Base-by-base conservation (phyloP, 2,888 invertebrate genomes). In the Luperina nickerlii region DNA sequence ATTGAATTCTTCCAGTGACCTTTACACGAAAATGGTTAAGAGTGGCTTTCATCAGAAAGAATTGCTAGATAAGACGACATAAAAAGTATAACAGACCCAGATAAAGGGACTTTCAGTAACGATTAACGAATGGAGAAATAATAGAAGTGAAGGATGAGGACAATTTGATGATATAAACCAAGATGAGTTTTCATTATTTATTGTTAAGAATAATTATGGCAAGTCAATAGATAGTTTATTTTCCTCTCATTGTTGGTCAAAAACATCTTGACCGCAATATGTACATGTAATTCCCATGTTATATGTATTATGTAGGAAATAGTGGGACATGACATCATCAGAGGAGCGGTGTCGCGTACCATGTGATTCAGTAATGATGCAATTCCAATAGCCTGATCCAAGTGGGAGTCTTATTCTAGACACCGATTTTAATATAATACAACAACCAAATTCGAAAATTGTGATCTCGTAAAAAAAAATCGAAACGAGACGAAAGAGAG, bases 291-390 rank as follows among this genome's bases (percentile, higher is more conserved):
- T 80, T 72, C 70, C 38, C 71, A 87, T 79, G 66, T 57, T 78
- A 83, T 80, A 51, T 68, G 54, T 77, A 74, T 68, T 57, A 83
- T 83, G 48, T 76, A 66, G 87, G 74, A 79, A 84, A 82, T 87
- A 79, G 67, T 79, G 42, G 54, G 45, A 81, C 62, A 90, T 90
- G 90, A 87, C 89, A 89, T 89, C 89, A 89, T 67, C 80, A 76
- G 85, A 85, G 86, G 83, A 78, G 78, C 76, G 82, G 83, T 84
- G n/a, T 68, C 76, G 77, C 73, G 78, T 65, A 79, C 67, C 79
- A 82, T 76, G 74, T 87, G 88, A 90, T 88, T 88, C 89, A 89
- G 81, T 78, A 62, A 76, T 92, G 91, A 90, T 89, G 91, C 83
- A 90, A 90, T 89, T 83, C 69, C 81, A 79, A 80, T 80, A 45